Base-by-base conservation (phyloP, 2,888 invertebrate genomes). In the Epirrita christyi region DNA sequence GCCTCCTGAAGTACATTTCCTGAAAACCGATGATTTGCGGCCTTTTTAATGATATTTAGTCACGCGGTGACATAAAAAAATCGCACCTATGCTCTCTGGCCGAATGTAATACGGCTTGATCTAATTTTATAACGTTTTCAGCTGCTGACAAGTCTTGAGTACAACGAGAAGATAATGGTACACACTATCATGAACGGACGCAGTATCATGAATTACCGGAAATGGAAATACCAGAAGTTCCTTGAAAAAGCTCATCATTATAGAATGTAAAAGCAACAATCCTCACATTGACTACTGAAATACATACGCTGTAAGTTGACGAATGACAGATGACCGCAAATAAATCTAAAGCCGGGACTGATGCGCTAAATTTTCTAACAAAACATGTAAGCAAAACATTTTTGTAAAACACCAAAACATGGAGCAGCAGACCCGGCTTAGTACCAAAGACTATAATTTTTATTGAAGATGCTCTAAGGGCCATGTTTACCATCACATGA, bases 181-280 rank as follows among this genome's bases (percentile, higher is more conserved):
- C 95, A 96, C 71, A 94, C 96, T 1, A 95, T 97, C 0, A 95
- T 95, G 84, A 97, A 97, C 79, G 97, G 97, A 0, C 93, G 93
- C 13, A 73, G 80, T 0, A 78, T 91, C 0, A 81, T 89, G 78
- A 82, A 85, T 62, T 85, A 91, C 68, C 80, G 80, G 7, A 75
- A 89, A 7, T 92, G 92, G 92, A 76, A 88, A 0, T 72, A 76
- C 21, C 45, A 78, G 0, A 65, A 72, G n/a, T 88, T 89, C 56
- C 9, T 86, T 0, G 68, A 83, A 7, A 80, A 66, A 4, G 86
- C 86, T 1, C 45, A 37, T 0, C 9, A 58, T 1, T 58, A 55
- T 32, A 50, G 58, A 15, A 54, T 54, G 40, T 59, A 47, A 44
- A 32, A 32, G 2, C 0, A 7, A 6, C 8, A 6, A 29, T 8